Base-by-base conservation (phyloP, 2,113 vertebrate genomes). In the Microcebus tavaratra region DNA sequence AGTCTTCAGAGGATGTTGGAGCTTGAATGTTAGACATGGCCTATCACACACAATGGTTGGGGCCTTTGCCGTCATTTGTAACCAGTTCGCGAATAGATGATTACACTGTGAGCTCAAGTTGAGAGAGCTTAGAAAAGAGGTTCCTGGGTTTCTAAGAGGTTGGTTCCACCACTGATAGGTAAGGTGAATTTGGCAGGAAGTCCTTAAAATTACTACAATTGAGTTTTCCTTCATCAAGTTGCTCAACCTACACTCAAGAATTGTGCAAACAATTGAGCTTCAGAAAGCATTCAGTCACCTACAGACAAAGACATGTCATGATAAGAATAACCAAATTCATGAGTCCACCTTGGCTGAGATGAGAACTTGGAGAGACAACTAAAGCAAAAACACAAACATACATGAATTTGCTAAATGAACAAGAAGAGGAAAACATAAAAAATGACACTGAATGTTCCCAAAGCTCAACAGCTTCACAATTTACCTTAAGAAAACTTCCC, bases 341-440 rank as follows among this genome's bases (percentile, higher is more conserved):
- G 34, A 65, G 39, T 42, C 78, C 4, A 89, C 53, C 50, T 78
- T 76, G 45, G 45, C 50, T n/a, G 88, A 96, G 42, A 91, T 70
- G 34, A 96, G 55, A 75, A 90, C 65, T 82, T 75, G 25, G 55
- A 84, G 97, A 95, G 57, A 93, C 34, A 96, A 45, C 14, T 61
- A 88, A 97, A 85, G 48, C 5, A 17, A 75, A 95, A 92, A 82
- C n/a, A 82, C 36, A 95, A 94, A 70, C 2, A 86, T 45, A 29
- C 15, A 59, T 20, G 31, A 79, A 63, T 76, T 65, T 91, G 57
- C 36, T 94, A 88, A 67, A 73, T 70, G 27, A 88, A 94, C 39
- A 65, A 23, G 45, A 95, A 81, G 59, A 92, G 34, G 72, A 96
- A 90, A 94, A 80, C 36, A 78, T 75, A 68, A 68, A 83, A 76